Base-by-base conservation (phyloP, 2,888 invertebrate species). In the Brachypalpus laphriformis region DNA sequence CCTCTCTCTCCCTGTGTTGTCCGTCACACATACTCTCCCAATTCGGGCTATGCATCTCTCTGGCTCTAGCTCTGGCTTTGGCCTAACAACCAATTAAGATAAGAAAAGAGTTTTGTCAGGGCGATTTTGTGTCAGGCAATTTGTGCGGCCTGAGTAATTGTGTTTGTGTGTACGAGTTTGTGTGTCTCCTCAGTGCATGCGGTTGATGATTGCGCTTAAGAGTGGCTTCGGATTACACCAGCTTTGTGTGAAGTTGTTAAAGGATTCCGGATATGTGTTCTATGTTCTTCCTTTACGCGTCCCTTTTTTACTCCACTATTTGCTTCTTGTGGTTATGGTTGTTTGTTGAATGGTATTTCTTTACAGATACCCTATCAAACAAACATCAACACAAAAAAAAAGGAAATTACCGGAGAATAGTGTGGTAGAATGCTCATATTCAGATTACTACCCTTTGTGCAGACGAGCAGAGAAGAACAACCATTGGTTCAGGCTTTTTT, bases 41-140 rank as follows among this genome's bases (percentile, higher is more conserved):
- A n/a, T n/a, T n/a, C n/a, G n/a, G n/a, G n/a, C 11, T 11, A 31
- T 14, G 59, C 25, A 54, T 34, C 1, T 9, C 7, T 34, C 34
- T 49, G 45, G 6, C 20, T 63, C 3, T 37, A 31, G 18, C 20
- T 34, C 31, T 28, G n/a, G n/a, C 47, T 31, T 74, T 68, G 76
- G 61, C 72, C 86, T 76, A 82, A 76, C 81, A 82, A 76, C 86
- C 86, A 86, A 86, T 86, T 86, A 86, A 82, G 86, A 86, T 86
- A 86, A 86, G 86, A 86, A 85, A 85, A 76, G 85, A 85, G 81
- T 76, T 85, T 85, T 85, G 85, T 81, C 81, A 81, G 85, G 85
- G 81, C 80, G 75, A 85, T 85, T 85, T 81, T 85, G 80, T 85
- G 85, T 85, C 85, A 85, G 85, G 85, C 85, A 85, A 85, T 85